Evolutionary conservation across 2,113 vertebrate genomes (phyloP).

Genomic region (Alligator sinensis): DNA sequence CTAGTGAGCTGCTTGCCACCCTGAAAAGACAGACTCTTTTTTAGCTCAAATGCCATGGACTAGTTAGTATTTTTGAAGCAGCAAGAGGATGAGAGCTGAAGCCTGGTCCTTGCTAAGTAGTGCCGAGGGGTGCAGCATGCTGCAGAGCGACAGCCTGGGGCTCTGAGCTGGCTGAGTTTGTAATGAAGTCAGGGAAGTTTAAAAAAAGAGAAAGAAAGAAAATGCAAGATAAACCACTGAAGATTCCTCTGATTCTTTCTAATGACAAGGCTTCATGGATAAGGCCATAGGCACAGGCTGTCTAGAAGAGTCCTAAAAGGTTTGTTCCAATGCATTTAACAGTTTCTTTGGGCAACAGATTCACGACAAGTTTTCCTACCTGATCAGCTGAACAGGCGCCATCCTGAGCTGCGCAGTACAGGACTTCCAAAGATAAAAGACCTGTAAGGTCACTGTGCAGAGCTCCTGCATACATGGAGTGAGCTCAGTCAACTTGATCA

Average conservation of each 20-base stretch:
- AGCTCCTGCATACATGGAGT: not conserved
- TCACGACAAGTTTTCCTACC: rapidly evolving
- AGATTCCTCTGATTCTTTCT: not conserved
- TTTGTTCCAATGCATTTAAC: rapidly evolving
- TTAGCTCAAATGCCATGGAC: not conserved
- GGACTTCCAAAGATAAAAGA: constrained; percentile 4
- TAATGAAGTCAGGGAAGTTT: not conserved
- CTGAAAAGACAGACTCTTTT: not conserved
- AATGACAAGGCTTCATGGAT: rapidly evolving
- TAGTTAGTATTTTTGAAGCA: not conserved
- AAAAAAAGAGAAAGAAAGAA: too few species aligned
- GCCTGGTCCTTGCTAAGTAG: not conserved
- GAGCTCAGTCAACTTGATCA: not conserved
- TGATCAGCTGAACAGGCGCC: rapidly evolving
- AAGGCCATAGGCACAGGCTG: rapidly evolving
- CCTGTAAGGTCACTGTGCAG: not conserved
- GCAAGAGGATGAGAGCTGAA: not conserved
- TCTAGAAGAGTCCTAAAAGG: rapidly evolving
- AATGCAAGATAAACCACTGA: not conserved
- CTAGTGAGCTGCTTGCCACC: not conserved
- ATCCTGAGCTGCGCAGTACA: rapidly evolving
- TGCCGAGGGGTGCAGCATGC: not conserved
- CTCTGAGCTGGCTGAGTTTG: not conserved
- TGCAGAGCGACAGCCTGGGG: not conserved
- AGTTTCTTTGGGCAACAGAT: rapidly evolving